Evolutionary conservation across 2,888 invertebrate genomes (phyloP), one percentile per base, ranked within the genome.

Genomic region (Patella caerulea): DNA sequence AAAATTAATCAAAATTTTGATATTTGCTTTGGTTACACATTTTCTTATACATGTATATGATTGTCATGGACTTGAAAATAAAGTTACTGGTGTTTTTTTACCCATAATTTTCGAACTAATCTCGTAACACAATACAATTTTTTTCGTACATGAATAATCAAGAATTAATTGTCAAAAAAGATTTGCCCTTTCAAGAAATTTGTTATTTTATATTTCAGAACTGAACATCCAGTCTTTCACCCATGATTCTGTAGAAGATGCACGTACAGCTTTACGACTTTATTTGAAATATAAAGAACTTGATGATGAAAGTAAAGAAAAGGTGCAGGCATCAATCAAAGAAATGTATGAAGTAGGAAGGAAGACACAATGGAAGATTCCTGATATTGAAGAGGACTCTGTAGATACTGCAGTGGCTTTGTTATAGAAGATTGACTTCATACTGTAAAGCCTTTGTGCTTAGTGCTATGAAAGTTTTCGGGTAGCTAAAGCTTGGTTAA

Each of bases 171-270:
- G 45, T 34, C 45, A 45, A 7, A 9, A 45, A 0, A 9, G 24
- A 34, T 24, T 72, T 52, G 19, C 17, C 34, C 24, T n/a, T 71
- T 17, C 17, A 71, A 24, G 29, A 7, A 29, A n/a, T 72, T 72
- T 0, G n/a, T 72, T 59, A 55, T 19, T 24, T 75, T 29, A 56
- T 73, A 69, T 86, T 89, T 45, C 88, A 95, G 95, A 95, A 81
- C 93, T 94, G 79, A 96, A 95, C 91, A 97, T 97, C 85, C 97
- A 97, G 92, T 95, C 96, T 0, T 95, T 95, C 89, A 96, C 95
- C 0, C 97, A 97, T 88, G 97, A 97, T 92, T 97, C 96, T 0
- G 94, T 95, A 0, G 96, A 97, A 91, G 97, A 97, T 92, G 96
- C 97, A 0, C 93, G 95, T 78, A 95, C 96, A 19, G 96, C 97